Percentiles rank a stretch among this genome's conserved stretches.
Conservation (phyloP, 2,113 vertebrate species). For the Psilopsiagon aurifrons region DNA sequence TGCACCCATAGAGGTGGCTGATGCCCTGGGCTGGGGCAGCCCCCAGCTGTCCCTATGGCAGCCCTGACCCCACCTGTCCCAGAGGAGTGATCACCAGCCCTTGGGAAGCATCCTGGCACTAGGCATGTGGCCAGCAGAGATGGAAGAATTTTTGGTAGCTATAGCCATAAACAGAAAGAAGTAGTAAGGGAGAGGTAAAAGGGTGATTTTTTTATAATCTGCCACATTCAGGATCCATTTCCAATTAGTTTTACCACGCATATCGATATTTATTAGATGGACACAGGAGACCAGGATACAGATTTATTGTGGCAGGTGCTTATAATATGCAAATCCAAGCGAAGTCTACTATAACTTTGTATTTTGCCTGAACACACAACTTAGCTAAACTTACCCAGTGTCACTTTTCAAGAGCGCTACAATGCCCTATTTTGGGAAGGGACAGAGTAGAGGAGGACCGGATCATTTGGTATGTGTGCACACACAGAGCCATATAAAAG, state of each 20-base stretch:
- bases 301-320: neutral
- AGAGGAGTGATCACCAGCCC: fast-evolving
- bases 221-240: neutral
- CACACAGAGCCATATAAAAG: neutral
- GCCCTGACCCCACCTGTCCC: too few relatives aligned
- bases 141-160: neutral
- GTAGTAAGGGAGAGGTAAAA: neutral
- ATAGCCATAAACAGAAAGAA: neutral
- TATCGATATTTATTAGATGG: neutral
- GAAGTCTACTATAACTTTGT: neutral
- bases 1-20: fast-evolving
- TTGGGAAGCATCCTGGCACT: fast-evolving
- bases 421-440: fast-evolving
- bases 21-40: neutral
- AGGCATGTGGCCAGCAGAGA: fast-evolving
- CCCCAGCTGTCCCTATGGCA: fast-evolving
- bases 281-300: neutral
- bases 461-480: neutral
- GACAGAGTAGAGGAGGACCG: neutral
- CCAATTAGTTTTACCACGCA: neutral
- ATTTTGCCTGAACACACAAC: neutral
- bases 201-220: neutral
- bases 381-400: neutral
- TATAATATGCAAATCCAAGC: neutral
- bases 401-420: neutral